Percentiles rank a stretch among this genome's conserved stretches.
These are phyloP conservation scores for Enteromius anoplus DNA, from an alignment of 2,797 vertebrate species.

Conservation along the genomic window DNA sequence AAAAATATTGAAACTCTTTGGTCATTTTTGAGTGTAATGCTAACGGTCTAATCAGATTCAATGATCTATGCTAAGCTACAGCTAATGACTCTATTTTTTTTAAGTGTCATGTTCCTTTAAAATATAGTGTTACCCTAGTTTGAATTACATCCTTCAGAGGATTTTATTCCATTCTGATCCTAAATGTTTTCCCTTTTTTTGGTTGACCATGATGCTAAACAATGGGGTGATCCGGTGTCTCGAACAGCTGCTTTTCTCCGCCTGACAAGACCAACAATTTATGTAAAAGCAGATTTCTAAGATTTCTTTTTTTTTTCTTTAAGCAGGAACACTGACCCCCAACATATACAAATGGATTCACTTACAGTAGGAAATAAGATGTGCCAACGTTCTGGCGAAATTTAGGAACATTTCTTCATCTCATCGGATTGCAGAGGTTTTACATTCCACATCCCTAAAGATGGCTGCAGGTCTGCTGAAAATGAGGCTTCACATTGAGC, in stretches of 20 bases:
- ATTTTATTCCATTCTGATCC: background rate
- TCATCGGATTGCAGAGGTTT: constrained; percentile 61
- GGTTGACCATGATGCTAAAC: background rate
- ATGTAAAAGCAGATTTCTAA: constrained; percentile 3
- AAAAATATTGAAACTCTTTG: no score
- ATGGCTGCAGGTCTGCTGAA: constrained; percentile 61
- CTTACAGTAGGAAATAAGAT: constrained; percentile 57
- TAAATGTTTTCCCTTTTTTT: background rate
- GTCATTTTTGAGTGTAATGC: no score
- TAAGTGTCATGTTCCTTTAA: background rate
- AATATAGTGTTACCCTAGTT: background rate
- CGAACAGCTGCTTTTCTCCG: background rate
- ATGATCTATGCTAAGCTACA: no score
- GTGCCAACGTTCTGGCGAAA: constrained; percentile 54
- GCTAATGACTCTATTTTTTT: no score
- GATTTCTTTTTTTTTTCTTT: no score
- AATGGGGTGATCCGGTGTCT: background rate
- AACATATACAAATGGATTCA: constrained; percentile 54
- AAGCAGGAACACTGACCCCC: background rate
- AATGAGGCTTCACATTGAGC: constrained; percentile 53
- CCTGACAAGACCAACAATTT: background rate
- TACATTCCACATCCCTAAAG: constrained; percentile 60
- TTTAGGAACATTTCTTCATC: constrained; percentile 7
- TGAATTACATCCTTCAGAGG: background rate
- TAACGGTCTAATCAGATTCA: no score